phyloP scores from a whole-genome alignment of 2,888 invertebrate genomes.

The Caprella mutica region DNA sequence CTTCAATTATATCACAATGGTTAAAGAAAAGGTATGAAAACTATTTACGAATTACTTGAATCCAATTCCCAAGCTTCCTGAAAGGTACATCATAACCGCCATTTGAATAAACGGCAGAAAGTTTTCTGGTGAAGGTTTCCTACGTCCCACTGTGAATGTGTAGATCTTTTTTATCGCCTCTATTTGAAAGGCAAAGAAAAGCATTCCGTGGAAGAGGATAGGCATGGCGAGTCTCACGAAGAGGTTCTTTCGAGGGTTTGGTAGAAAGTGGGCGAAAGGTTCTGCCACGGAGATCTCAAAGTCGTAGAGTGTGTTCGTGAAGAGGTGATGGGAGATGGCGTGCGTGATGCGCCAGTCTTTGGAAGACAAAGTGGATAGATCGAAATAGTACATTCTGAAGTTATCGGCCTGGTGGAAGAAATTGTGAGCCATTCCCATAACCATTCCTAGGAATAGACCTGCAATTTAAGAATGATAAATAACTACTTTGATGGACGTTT shows the following conservation, averaged over 20 bases:
- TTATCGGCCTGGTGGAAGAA: conserved; percentile 63
- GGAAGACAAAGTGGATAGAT: conserved; percentile 53
- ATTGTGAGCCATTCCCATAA: conserved; percentile 57
- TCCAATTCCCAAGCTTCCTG: conserved; percentile 11
- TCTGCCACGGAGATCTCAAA: conserved; percentile 47
- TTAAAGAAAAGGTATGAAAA: no score
- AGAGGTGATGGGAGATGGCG: conserved; percentile 63
- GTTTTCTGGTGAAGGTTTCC: conserved; percentile 29
- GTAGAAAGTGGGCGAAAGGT: conserved; percentile 56
- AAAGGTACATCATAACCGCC: conserved; percentile 13
- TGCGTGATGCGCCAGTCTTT: conserved; percentile 65
- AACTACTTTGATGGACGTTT: no score
- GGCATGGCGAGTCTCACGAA: conserved; percentile 47
- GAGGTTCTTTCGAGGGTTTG: conserved; percentile 45
- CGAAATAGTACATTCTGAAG: conserved; percentile 66
- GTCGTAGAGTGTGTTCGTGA: conserved; percentile 64
- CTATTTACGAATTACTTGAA: conserved; percentile 8
- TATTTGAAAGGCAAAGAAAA: conserved; percentile 37
- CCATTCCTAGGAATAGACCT: conserved; percentile 50
- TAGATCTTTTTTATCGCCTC: conserved; percentile 22
- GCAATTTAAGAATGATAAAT: no score
- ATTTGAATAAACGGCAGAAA: conserved; percentile 34
- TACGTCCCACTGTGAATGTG: conserved; percentile 13
- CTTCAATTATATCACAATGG: no score
- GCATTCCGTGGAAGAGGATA: conserved; percentile 44